Base-by-base conservation (phyloP, 2,797 vertebrate species). In the Bucorvus abyssinicus region DNA sequence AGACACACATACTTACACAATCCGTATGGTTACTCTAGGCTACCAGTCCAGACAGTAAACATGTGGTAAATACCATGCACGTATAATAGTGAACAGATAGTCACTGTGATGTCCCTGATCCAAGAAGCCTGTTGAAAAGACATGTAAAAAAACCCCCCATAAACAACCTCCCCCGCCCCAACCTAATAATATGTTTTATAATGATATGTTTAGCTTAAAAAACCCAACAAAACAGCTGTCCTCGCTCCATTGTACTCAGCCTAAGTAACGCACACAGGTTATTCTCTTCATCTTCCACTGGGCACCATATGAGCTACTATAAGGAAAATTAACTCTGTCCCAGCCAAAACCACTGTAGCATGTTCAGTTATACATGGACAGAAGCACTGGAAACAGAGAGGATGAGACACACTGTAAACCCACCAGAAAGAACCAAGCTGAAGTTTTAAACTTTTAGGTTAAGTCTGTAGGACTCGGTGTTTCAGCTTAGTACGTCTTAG, bases 251-350 rank as follows among this genome's bases (percentile, higher is more conserved):
- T 69, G 7, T 88, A 5, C 42, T 49, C 17, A 5, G 12, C 21
- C 26, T 70, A 7, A 1, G 0, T 10, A 61, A 45, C 15, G 34
- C 12, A 32, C 6, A 13, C 6, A 18, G 5, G 3, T 23, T 19
- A 2, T 34, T 82, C 34, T 71, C 29, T 20, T 9, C 4, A 7
- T 84, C 38, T 78, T 85, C 45, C 20, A 17, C 30, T 32, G 32
- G 16, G 23, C n/a, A 52, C 14, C 9, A 20, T 29, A 2, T 2
- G 22, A 74, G 27, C n/a, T 65, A 10, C 50, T 44, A 0, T 44
- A 42, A 50, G 20, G 60, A 69, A 71, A 55, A 47, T 74, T 24
- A 80, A 36, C 19, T 59, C 64, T 75, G 21, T 86, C n/a, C 15
- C 44, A 50, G 52, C 14, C 73, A 22, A 52, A 76, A 45, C 24